These are phyloP conservation scores for Eucidaris tribuloides DNA, from an alignment of 35 echinoderm and acorn worm genomes.

Conservation along the genomic window DNA sequence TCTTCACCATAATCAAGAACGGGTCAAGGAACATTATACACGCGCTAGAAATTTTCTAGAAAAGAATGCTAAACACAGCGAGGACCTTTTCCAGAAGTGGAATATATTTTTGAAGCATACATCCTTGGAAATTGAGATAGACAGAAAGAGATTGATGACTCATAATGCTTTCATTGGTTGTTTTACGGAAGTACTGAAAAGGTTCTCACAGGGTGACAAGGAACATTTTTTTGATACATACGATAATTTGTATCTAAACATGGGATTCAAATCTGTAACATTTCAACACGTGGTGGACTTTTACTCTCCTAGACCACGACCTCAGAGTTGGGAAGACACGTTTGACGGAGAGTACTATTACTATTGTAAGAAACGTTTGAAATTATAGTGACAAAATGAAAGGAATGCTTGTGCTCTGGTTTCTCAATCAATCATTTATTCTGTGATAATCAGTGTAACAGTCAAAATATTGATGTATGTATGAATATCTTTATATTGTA, in stretches of 20 bases:
- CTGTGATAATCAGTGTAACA: too few species aligned
- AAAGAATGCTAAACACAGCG: neutral
- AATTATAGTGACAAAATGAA: too few species aligned
- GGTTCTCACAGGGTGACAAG: neutral
- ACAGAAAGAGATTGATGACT: neutral
- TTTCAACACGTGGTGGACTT: too few species aligned
- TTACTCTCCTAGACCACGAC: too few species aligned
- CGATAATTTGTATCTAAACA: neutral
- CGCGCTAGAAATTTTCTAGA: neutral
- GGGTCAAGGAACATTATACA: neutral
- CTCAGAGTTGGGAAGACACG: too few species aligned
- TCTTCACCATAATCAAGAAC: neutral
- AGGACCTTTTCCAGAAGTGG: neutral
- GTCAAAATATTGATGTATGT: too few species aligned
- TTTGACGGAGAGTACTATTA: too few species aligned
- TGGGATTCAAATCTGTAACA: too few species aligned
- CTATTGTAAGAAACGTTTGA: too few species aligned
- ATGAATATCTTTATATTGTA: too few species aligned
- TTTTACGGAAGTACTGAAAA: neutral
- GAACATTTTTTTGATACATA: neutral
- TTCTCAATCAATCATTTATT: too few species aligned
- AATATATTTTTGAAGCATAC: neutral
- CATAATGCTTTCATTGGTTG: neutral
- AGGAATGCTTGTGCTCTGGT: too few species aligned
- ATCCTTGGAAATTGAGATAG: neutral